phyloP scores from a whole-genome alignment of 2,797 vertebrate species.

The Pipistrellus nathusii region DNA sequence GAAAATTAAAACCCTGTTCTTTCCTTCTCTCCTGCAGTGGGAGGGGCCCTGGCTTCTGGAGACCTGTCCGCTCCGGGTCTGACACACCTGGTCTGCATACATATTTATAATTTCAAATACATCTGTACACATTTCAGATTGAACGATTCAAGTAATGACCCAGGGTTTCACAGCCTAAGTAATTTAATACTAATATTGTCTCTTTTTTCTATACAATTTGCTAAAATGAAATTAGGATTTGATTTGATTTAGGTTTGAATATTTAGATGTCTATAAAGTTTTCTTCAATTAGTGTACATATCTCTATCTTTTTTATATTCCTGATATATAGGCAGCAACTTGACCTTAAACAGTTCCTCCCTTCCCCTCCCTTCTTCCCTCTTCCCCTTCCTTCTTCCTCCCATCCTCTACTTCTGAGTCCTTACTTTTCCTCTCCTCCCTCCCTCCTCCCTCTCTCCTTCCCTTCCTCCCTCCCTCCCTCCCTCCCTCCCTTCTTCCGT shows the following conservation, averaged over 20 bases:
- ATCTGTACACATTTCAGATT: constrained; percentile 75
- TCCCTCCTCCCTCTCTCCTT: neutral
- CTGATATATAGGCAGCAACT: neutral
- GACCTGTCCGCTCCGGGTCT: neutral
- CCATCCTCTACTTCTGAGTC: accelerated
- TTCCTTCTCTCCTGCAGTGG: neutral
- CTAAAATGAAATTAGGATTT: constrained; percentile 65
- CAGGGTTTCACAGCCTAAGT: constrained; percentile 79
- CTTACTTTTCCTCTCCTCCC: too few species aligned
- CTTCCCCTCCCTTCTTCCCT: neutral
- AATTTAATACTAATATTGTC: neutral
- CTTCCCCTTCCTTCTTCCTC: accelerated
- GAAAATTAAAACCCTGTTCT: constrained; percentile 36
- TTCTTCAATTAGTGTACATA: neutral
- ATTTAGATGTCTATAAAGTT: neutral
- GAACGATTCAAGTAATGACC: constrained; percentile 74
- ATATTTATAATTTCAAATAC: constrained; percentile 81
- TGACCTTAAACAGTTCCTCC: neutral
- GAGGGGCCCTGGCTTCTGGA: neutral
- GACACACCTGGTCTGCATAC: constrained; percentile 50
- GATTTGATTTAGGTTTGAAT: constrained; percentile 54
- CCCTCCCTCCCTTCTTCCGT: accelerated
- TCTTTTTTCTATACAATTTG: constrained; percentile 63
- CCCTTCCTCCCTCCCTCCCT: neutral
- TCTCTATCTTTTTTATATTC: neutral